Evolutionary conservation across 2,113 vertebrate genomes (phyloP).

Genomic region (Leucopsar rothschildi): DNA sequence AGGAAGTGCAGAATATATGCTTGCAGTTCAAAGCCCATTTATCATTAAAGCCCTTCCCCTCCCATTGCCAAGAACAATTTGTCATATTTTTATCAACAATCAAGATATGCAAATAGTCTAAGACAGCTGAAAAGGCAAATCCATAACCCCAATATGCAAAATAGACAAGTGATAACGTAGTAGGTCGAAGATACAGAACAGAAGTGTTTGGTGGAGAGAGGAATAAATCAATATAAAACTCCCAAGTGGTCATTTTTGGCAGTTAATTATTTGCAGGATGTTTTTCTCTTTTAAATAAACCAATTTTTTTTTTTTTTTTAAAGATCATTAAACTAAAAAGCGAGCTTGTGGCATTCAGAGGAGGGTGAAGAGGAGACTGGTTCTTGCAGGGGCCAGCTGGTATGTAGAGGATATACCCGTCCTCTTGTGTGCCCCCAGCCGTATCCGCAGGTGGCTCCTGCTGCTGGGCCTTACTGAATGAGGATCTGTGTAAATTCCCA

Average conservation of each 20-base stretch:
- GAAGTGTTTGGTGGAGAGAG: not conserved
- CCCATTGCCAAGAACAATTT: conserved; percentile 60
- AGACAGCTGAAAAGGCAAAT: conserved; percentile 55
- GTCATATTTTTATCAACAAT: conserved; percentile 67
- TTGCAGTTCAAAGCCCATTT: conserved; percentile 37
- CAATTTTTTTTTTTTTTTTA: not conserved
- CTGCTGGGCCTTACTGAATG: conserved; percentile 27
- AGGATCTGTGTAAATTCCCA: conserved; percentile 35
- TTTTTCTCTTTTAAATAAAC: conserved; percentile 49
- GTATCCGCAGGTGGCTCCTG: conserved; percentile 53
- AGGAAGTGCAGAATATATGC: not conserved
- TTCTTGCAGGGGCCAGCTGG: conserved; percentile 58
- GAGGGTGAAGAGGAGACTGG: not conserved
- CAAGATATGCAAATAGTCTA: conserved; percentile 44
- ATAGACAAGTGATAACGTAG: conserved; percentile 33
- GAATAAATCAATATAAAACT: conserved; percentile 52
- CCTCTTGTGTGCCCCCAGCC: conserved; percentile 49
- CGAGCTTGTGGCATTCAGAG: conserved; percentile 52
- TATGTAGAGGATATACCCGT: conserved; percentile 52
- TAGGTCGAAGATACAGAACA: conserved; percentile 8
- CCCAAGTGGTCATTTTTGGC: conserved; percentile 54
- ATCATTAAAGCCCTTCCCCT: conserved; percentile 44
- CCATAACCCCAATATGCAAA: conserved; percentile 49
- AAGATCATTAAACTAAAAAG: conserved; percentile 44
- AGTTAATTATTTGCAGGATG: conserved; percentile 66